Base-by-base conservation (phyloP, 2,888 invertebrate genomes). In the Glyphotaelius pellucidus region DNA sequence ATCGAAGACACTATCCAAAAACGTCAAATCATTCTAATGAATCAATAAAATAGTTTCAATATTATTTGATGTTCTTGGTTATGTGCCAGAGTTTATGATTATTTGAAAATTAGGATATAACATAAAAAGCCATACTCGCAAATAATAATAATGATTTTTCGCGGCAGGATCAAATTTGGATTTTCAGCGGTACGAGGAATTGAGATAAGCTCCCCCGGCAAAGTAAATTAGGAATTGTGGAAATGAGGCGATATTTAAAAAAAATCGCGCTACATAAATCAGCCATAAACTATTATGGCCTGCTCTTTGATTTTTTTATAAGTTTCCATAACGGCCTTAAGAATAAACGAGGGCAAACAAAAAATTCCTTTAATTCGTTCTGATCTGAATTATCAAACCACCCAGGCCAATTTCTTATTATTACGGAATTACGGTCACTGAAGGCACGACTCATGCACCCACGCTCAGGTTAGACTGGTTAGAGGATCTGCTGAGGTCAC, bases 341-440 rank as follows among this genome's bases (percentile, higher is more conserved):
- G 67, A 67, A 19, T 67, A 67, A 67, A 67, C 5, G 25, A 25
- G n/a, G 80, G 25, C 11, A 89, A 89, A 32, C 35, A 35, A 79
- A 35, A 79, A 32, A 25, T 32, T 30, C 32, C 31, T 87, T 87
- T 87, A 14, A 14, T 87, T 87, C 14, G 47, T 38, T 79, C 88
- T 35, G 25, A 14, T 35, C 47, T 89, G 80, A 79, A 89, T 80
- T 89, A 38, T 79, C 11, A 35, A 89, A 80, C 12, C 3, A 89
- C 14, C 88, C 88, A 79, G 25, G 88, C 14, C 79, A 89, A 89
- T 35, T 89, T 89, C 12, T n/a, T n/a, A n/a, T n/a, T n/a, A 80
- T 79, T 9, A 80, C 80, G 80, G 88, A 89, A 89, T 89, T 89
- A 79, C 80, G 25, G 38, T 14, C n/a, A 79, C 35, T 79, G 87